These are phyloP conservation scores for Enteromius mattozi DNA, from an alignment of 2,797 vertebrate species.

Conservation along the genomic window DNA sequence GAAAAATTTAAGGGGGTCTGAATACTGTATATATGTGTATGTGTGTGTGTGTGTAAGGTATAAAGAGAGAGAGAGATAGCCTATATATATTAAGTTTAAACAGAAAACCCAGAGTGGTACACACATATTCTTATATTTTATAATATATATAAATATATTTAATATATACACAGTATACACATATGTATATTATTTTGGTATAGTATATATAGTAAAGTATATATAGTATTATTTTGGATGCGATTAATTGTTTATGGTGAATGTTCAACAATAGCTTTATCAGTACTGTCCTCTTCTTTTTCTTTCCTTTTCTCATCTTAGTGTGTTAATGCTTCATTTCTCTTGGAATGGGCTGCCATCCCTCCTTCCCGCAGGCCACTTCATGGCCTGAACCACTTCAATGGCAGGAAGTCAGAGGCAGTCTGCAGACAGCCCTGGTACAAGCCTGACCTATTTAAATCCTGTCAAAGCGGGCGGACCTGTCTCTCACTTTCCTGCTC, in stretches of 20 bases:
- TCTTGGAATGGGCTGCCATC: constrained; percentile 45
- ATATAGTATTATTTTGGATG: no score
- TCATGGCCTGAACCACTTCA: constrained; percentile 70
- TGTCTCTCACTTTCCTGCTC: constrained; percentile 57
- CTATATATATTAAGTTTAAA: no score
- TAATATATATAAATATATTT: background rate
- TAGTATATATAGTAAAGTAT: no score
- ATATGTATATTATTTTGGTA: no score
- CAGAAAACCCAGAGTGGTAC: no score
- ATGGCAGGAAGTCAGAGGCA: constrained; percentile 74
- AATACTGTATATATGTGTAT: background rate
- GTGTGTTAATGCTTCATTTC: constrained; percentile 56
- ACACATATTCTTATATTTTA: no score
- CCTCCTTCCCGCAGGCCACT: constrained; percentile 62
- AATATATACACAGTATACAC: no score
- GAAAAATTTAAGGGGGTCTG: no score
- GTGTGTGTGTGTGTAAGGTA: background rate
- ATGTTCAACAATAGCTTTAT: constrained; percentile 1
- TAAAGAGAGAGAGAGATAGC: background rate
- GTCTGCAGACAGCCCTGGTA: constrained; percentile 70
- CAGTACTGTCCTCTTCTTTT: constrained; percentile 1
- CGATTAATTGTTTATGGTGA: background rate
- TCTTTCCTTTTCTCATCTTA: constrained; percentile 21
- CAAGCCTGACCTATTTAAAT: constrained; percentile 77
- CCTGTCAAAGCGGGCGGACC: constrained; percentile 68